Conservation (phyloP, 2,113 vertebrate genomes). For the Anolis sagrei region DNA sequence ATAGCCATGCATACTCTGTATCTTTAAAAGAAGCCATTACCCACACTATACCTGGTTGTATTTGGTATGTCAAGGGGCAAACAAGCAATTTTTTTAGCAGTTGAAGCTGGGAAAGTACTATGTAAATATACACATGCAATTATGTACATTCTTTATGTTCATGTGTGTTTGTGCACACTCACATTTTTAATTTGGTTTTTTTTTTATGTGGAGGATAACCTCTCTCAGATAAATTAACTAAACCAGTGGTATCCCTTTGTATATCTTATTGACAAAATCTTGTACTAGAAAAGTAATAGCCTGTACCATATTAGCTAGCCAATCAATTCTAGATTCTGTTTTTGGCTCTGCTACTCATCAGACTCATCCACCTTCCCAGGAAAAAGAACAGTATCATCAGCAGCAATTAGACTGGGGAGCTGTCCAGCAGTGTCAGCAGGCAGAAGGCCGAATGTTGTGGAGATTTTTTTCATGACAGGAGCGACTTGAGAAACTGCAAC, state of each 20-base stretch:
- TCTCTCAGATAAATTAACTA: neutral
- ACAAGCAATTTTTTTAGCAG: conserved; percentile 59
- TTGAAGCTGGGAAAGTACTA: conserved; percentile 51
- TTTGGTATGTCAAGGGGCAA: conserved; percentile 61
- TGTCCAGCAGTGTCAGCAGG: neutral
- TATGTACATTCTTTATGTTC: conserved; percentile 50
- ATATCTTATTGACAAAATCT: neutral
- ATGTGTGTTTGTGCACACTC: neutral
- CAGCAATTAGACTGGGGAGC: neutral
- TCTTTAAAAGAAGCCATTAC: conserved; percentile 50
- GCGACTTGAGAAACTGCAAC: no score
- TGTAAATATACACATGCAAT: conserved; percentile 60
- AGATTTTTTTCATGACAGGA: no score
- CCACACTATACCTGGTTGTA: conserved; percentile 23
- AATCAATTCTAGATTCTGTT: neutral
- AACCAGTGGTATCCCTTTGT: neutral
- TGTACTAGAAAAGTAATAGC: neutral
- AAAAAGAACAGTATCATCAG: no score
- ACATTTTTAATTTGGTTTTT: conserved; percentile 61
- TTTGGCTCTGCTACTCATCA: neutral
- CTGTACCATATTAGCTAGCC: neutral
- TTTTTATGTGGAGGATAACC: neutral
- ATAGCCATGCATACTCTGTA: conserved; percentile 33
- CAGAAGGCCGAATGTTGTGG: neutral
- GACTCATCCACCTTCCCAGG: neutral